Evolutionary conservation across 2,113 vertebrate species (phyloP), one percentile per base, ranked within the genome.

Genomic region (Lophura nycthemera): DNA sequence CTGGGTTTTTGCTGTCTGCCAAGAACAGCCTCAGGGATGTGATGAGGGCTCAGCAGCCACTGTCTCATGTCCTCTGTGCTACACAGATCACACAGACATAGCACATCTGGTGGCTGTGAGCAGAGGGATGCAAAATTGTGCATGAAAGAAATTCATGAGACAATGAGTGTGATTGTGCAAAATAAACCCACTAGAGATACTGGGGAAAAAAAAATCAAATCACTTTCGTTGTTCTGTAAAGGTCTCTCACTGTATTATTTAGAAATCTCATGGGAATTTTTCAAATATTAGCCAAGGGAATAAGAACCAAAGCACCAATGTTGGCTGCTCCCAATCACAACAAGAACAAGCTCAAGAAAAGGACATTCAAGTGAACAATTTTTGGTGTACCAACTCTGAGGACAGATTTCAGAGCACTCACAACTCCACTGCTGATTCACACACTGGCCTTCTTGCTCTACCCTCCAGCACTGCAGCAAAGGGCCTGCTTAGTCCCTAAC

Each of bases 21-120:
- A 66, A 66, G 25, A 72, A 42, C 29, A 27, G 60, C 30, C 16
- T 72, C 38, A 40, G 59, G n/a, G 45, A 56, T 7, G 25, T 19
- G 25, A 56, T 13, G 45, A 66, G 38, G 38, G 30, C 3, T 2
- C n/a, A 72, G 65, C 22, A 83, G 52, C 34, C 66, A 47, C 71
- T 52, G 20, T 8, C 43, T 40, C 17, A 25, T 12, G 15, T 52
- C 42, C 20, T 65, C n/a, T 18, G 42, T 54, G 54, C 17, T 52
- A 67, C 30, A 34, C 13, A 60, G 43, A 66, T 19, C 45, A 66
- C 0, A 2, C 1, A 29, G 22, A 70, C 27, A 22, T 4, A 16
- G 27, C 2, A 3, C 6, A 27, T 32, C 17, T 12, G 38, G 27
- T 18, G 50, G 24, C 24, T 40, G 13, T 0, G 7, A 42, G 6